Evolutionary conservation across 2,888 invertebrate species (phyloP), one percentile per base, ranked within the genome.

Genomic region (Diaphora mendica): DNA sequence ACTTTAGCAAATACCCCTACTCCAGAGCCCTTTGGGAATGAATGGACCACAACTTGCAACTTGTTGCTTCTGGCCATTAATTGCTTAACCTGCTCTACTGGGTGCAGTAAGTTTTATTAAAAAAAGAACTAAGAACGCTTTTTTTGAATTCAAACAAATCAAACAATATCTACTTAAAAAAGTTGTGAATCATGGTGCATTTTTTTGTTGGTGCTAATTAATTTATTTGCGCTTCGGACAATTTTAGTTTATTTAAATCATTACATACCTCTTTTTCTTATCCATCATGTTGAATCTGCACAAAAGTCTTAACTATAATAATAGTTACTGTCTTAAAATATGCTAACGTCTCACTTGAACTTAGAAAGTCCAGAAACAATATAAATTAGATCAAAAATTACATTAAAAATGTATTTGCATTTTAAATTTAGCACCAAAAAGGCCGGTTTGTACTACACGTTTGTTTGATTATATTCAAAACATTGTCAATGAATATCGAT

Each of bases 401-500:
- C 77, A 68, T 72, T 17, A 3, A 39, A 73, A 72, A 76, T 70
- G 67, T 73, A 75, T 76, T 67, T 73, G 76, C 44, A 42, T 59
- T 71, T 79, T 68, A 70, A 79, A 74, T 81, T 77, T 81, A 86
- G 86, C 86, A 86, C 84, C 81, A 79, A 78, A 79, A 81, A 82
- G 85, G 87, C 85, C 85, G 87, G 85, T 83, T 83, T 85, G 85
- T 87, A 88, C 83, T 78, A 75, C 73, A 77, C 66, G 75, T 83
- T 84, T 80, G 83, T 86, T 77, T 78, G 75, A 77, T 73, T 77
- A 82, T 70, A 67, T 81, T 87, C 82, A 88, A 89, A 91, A 89
- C 89, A 91, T 90, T 88, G 85, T 91, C 86, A 90, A 90, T 90
- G 87, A 84, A 85, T 74, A 77, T 48, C 89, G 86, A 91, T 91